Base-by-base conservation (phyloP, 2,888 invertebrate genomes). In the Anorthoa munda region DNA sequence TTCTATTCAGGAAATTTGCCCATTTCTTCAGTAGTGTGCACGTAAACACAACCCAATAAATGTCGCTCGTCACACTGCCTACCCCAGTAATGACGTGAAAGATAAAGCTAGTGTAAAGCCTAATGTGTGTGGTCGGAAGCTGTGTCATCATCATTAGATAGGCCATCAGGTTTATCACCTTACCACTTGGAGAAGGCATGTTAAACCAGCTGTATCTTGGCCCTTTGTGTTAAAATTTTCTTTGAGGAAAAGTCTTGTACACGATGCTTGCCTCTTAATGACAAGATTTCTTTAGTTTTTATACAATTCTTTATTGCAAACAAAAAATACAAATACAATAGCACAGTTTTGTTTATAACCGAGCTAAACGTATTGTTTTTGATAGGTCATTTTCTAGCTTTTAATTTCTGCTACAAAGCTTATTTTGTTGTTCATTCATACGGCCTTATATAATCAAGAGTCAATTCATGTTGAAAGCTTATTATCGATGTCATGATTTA, bases 61-160 rank as follows among this genome's bases (percentile, higher is more conserved):
- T 50, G 75, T 66, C 69, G 1, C 21, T 13, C 83, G 87, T 81
- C 83, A 86, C 87, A 87, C 66, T 66, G 18, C 39, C 56, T 87
- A 72, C 50, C 39, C 60, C 70, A 21, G 63, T 86, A 85, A 85
- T 87, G 87, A 87, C 86, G 63, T 48, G 75, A 67, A 56, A 75
- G 75, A 82, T 81, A 84, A 83, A 83, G 48, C 46, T 55, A 70
- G 65, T 78, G 72, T 76, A 80, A 85, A 86, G 63, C 77, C 45
- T 77, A 75, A 82, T 84, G 66, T 60, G 50, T 58, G 68, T 75
- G 74, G 77, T 74, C 77, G 66, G 39, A 51, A 74, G 58, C 60
- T 58, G 39, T 21, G 71, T 56, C 64, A 72, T 77, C 64, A 72
- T 84, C 75, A 81, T 84, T 81, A 77, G 23, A 7, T 45, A 65